Evolutionary conservation across 1,140 invertebrate species (phyloP).

Genomic region (Conus betulinus): DNA sequence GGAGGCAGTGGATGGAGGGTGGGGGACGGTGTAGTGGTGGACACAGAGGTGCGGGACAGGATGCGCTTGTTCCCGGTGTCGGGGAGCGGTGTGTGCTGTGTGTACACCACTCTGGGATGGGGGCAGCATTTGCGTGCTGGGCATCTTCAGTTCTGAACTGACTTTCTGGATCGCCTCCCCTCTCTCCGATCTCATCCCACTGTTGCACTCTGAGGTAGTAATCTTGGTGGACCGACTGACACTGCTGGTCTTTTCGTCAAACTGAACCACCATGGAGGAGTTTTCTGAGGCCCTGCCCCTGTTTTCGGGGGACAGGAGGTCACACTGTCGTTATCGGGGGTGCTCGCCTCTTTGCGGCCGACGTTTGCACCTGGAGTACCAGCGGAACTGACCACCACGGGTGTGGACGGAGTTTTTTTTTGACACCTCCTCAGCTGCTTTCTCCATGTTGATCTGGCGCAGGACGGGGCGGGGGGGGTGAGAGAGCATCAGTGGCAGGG

Average conservation of each 20-base stretch:
- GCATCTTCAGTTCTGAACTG: background rate
- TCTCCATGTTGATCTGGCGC: conserved; percentile 24
- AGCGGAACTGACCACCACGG: conserved; percentile 20
- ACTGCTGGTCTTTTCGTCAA: background rate
- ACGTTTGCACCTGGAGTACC: background rate
- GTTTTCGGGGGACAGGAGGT: conserved; percentile 12
- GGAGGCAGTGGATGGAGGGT: background rate
- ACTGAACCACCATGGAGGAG: conserved; percentile 18
- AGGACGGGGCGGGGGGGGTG: conserved; percentile 33
- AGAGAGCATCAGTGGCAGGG: conserved; percentile 21
- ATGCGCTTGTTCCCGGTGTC: conserved; percentile 49
- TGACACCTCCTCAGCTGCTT: background rate
- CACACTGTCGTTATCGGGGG: conserved; percentile 4
- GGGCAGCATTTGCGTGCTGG: conserved; percentile 31
- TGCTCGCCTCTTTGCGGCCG: conserved; percentile 3
- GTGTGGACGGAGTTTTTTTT: conserved; percentile 15
- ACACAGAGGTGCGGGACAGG: conserved; percentile 66
- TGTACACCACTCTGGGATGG: conserved; percentile 39
- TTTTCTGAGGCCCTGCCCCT: conserved; percentile 1
- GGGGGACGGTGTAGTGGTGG: conserved; percentile 61
- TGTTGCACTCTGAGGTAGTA: background rate
- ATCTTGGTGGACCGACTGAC: background rate
- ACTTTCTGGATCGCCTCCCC: background rate
- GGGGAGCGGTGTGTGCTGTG: conserved; percentile 33
- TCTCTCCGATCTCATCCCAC: background rate